A percentile compares a stretch with the other conserved stretches of the same genome.
These are phyloP conservation scores for Takifugu rubripes DNA, from an alignment of 2,797 vertebrate genomes.

Conservation along the genomic window DNA sequence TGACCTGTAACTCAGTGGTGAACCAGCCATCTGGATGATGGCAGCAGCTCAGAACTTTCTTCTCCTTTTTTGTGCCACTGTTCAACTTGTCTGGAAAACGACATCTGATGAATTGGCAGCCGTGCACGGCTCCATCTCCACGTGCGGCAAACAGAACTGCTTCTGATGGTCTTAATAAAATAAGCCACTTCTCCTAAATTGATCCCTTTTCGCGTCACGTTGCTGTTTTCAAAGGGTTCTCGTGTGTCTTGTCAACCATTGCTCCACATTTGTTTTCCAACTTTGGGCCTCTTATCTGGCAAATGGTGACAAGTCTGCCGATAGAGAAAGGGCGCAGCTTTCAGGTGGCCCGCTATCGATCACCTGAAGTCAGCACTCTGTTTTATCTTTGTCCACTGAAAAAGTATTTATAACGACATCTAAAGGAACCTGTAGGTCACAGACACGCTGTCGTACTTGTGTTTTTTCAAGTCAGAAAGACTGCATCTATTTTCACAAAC, in stretches of 20 bases:
- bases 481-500: constrained; percentile 10
- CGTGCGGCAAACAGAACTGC: constrained; percentile 38
- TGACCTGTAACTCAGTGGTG: constrained; percentile 9
- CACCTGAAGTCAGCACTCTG: constrained; percentile 36
- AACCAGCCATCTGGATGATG: constrained; percentile 29
- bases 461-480: too few species aligned
- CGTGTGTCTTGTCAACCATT: constrained; percentile 18
- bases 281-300: constrained; percentile 17
- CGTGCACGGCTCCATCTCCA: constrained; percentile 34
- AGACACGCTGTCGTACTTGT: constrained; percentile 1
- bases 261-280: constrained; percentile 9
- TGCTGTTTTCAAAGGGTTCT: constrained; percentile 23
- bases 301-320: constrained; percentile 39
- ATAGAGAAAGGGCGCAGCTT: constrained; percentile 46
- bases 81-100: constrained; percentile 47
- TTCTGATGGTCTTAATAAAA: constrained; percentile 51
- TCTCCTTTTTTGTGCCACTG: constrained; percentile 21
- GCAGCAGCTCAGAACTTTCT: constrained; percentile 33
- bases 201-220: constrained; percentile 1
- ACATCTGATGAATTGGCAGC: constrained; percentile 48
- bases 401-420: constrained; percentile 38
- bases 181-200: constrained; percentile 29
- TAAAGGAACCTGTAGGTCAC: constrained; percentile 17
- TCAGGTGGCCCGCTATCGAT: constrained; percentile 55
- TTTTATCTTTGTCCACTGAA: constrained; percentile 42